These are phyloP conservation scores for Cervus canadensis DNA, from an alignment of 2,113 vertebrate genomes.

Conservation along the genomic window DNA sequence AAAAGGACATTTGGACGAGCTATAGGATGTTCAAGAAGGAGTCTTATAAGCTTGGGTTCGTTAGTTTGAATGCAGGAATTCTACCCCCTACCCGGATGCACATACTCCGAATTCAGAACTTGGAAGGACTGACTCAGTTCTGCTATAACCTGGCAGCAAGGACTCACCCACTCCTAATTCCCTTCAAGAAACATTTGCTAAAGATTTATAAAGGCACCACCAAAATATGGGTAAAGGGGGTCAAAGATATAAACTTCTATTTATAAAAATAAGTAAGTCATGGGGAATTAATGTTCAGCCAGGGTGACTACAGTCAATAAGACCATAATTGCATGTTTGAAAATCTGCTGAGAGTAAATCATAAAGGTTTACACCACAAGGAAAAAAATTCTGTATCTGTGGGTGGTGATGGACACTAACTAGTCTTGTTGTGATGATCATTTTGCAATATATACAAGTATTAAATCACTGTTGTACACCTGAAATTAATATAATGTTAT, in stretches of 20 bases:
- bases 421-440: background rate
- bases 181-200: background rate
- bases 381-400: background rate
- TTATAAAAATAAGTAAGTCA: background rate
- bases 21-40: conserved; percentile 30
- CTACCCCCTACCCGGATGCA: rapidly evolving
- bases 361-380: background rate
- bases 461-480: background rate
- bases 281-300: background rate
- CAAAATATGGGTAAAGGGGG: background rate
- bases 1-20: conserved; percentile 66
- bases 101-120: background rate
- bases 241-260: background rate
- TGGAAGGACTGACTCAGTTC: background rate
- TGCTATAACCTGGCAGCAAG: background rate
- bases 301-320: background rate
- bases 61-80: conserved; percentile 37
- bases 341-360: background rate
- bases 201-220: background rate
- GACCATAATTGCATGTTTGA: background rate
- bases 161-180: background rate
- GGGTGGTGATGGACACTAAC: background rate
- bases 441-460: background rate
- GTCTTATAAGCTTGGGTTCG: background rate
- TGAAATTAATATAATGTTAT: background rate